phyloP scores from a whole-genome alignment of 2,888 invertebrate species.

The Exephanes ischioxanthus region DNA sequence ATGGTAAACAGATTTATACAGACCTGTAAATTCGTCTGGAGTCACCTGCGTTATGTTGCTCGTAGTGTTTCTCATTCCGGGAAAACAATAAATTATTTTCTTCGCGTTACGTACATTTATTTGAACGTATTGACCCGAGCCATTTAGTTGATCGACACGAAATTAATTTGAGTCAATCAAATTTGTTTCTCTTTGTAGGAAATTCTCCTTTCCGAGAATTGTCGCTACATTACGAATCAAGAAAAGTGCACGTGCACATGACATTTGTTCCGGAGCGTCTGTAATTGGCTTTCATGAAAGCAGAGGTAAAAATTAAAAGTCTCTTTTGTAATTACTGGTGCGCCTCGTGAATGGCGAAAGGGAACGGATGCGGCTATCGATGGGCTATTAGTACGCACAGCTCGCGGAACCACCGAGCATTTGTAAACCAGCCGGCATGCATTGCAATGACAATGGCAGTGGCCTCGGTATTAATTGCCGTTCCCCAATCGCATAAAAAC shows the following conservation, averaged over 20 bases:
- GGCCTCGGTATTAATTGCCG: not conserved
- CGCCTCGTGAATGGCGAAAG: conserved; percentile 45
- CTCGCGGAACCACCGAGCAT: conserved; percentile 29
- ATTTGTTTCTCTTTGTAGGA: no score
- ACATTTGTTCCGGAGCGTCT: not conserved
- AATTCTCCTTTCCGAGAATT: not conserved
- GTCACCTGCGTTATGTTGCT: no score
- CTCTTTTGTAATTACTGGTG: conserved; percentile 27
- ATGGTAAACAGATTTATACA: no score
- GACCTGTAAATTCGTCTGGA: no score
- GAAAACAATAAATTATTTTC: no score
- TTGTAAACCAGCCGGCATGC: conserved; percentile 21
- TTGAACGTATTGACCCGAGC: no score
- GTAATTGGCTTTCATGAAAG: not conserved
- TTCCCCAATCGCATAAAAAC: not conserved
- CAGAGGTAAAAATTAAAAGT: conserved; percentile 12
- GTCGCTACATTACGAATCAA: not conserved
- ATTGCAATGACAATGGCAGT: conserved; percentile 29
- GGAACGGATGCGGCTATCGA: conserved; percentile 33
- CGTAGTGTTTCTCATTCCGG: no score
- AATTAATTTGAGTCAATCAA: no score
- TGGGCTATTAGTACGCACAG: conserved; percentile 27
- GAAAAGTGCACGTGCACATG: not conserved
- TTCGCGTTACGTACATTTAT: no score
- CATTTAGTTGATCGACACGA: no score